Conservation (phyloP, 1,140 invertebrate species). For the Drosophila athabasca region DNA sequence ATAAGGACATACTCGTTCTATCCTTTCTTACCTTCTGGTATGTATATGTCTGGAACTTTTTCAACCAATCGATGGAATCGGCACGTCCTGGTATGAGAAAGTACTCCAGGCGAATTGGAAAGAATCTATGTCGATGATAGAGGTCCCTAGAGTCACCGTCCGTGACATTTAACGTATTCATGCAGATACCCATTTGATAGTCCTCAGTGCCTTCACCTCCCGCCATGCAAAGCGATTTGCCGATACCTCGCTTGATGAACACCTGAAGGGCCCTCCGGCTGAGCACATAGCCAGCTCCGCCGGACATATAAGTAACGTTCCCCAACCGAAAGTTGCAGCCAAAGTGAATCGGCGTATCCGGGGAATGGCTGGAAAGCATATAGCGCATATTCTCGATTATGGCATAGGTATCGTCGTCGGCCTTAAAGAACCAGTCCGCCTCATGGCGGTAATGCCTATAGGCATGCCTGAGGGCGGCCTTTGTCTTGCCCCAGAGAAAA, state of each 20-base stretch:
- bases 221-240: conserved; percentile 87
- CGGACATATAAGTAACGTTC: conserved; percentile 95
- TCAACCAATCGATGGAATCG: conserved; percentile 26
- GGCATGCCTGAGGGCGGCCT: conserved; percentile 95
- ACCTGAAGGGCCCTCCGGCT: conserved; percentile 88
- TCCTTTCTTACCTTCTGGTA: conserved; percentile 21
- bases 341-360: conserved; percentile 91
- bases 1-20: neutral
- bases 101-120: conserved; percentile 31
- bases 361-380: conserved; percentile 90
- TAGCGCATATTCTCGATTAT: conserved; percentile 95
- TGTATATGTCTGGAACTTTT: conserved; percentile 11
- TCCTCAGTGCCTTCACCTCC: conserved; percentile 92
- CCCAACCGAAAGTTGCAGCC: conserved; percentile 92
- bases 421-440: conserved; percentile 96
- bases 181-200: conserved; percentile 95
- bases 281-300: conserved; percentile 95
- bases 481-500: conserved; percentile 96
- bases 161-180: conserved; percentile 92
- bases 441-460: conserved; percentile 91
- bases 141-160: conserved; percentile 95
- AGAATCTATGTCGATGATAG: conserved; percentile 86
- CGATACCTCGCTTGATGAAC: conserved; percentile 89
- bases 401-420: conserved; percentile 97
- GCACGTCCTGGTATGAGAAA: conserved; percentile 31